Percentiles rank a stretch among this genome's conserved stretches.
phyloP scores from a whole-genome alignment of 2,113 vertebrate species.

The Oreochromis niloticus region DNA sequence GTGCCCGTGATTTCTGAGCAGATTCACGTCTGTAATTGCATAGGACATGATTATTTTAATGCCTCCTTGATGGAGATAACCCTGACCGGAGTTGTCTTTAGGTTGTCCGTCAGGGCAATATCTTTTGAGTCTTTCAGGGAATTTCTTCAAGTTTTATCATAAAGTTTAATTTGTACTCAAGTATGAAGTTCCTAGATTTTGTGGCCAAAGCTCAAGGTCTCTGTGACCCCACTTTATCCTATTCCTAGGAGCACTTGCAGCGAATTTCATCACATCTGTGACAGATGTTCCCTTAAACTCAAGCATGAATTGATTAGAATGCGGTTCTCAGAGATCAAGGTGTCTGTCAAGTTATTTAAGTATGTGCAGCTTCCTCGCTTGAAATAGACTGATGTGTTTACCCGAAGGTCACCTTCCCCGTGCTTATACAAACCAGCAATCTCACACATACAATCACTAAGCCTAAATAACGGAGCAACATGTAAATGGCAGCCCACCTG shows the following conservation, averaged over 20 bases:
- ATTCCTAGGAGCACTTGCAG: background rate
- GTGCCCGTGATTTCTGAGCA: constrained; percentile 27
- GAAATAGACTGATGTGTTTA: background rate
- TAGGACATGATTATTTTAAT: background rate
- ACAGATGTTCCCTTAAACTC: background rate
- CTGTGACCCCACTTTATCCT: background rate
- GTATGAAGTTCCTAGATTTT: background rate
- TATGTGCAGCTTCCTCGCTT: background rate
- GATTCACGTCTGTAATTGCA: constrained; percentile 30
- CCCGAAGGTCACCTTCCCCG: background rate
- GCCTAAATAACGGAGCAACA: background rate
- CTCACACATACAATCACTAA: background rate
- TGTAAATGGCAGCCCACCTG: background rate
- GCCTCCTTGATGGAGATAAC: background rate
- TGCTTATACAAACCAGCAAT: background rate
- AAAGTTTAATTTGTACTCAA: background rate
- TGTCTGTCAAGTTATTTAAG: background rate
- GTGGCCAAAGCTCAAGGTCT: background rate
- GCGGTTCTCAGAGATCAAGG: background rate
- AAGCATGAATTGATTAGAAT: background rate
- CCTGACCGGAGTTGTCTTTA: background rate
- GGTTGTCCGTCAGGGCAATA: background rate
- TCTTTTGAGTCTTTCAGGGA: background rate
- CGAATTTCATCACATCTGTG: background rate
- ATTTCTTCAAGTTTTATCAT: background rate